Percentiles rank a stretch among this genome's conserved stretches.
phyloP scores from a whole-genome alignment of 2,113 vertebrate species.

The Chamaea fasciata region DNA sequence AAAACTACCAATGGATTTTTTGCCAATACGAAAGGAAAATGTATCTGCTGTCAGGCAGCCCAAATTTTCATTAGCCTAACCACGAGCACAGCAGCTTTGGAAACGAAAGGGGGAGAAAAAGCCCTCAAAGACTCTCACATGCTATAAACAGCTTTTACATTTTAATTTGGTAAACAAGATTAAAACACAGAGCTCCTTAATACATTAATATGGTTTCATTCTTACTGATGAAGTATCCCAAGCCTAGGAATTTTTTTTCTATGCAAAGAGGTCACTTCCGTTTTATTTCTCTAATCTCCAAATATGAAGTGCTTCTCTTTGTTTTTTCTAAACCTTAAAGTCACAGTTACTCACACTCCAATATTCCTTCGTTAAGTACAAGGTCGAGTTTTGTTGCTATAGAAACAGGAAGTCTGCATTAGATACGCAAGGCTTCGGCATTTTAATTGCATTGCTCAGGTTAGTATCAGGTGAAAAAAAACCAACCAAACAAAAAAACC shows the following conservation, averaged over 20 bases:
- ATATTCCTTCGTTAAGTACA: background rate
- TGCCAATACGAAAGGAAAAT: background rate
- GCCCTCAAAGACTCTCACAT: background rate
- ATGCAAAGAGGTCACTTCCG: background rate
- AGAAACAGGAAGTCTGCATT: background rate
- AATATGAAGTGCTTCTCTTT: background rate
- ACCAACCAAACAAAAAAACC: background rate
- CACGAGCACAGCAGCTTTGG: background rate
- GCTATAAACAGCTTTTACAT: background rate
- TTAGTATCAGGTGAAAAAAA: background rate
- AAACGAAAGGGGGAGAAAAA: background rate
- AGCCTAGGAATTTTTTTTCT: background rate
- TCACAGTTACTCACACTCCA: background rate
- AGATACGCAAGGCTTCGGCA: background rate
- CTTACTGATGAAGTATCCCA: background rate
- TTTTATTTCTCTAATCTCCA: background rate
- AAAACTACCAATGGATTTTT: background rate
- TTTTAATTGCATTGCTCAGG: background rate
- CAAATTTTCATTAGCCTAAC: background rate
- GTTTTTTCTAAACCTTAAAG: constrained; percentile 17
- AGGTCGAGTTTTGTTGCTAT: constrained; percentile 8
- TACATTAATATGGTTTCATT: background rate
- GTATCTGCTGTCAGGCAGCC: background rate
- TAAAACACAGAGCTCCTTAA: background rate
- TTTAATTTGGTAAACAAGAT: constrained; percentile 41